These are phyloP conservation scores for Gila orcuttii DNA, from an alignment of 2,113 vertebrate species.

Conservation along the genomic window DNA sequence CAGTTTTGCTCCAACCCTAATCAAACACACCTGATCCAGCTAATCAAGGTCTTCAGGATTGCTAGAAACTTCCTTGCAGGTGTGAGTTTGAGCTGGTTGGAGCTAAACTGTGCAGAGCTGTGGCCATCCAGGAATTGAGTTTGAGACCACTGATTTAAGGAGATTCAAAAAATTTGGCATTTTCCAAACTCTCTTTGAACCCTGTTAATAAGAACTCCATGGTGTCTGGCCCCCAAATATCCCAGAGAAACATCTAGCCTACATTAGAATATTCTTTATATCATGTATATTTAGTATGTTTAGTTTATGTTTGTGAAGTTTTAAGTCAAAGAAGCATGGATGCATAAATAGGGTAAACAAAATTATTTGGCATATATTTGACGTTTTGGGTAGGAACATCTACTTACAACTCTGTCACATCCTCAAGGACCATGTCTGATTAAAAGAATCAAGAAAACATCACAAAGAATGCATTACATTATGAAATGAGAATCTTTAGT, in stretches of 20 bases:
- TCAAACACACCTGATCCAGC: too few relatives aligned
- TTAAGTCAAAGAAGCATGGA: not conserved
- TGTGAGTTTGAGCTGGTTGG: too few relatives aligned
- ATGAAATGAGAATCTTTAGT: not conserved
- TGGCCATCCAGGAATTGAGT: too few relatives aligned
- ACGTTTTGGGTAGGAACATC: not conserved
- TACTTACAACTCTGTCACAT: slow-evolving; percentile 90
- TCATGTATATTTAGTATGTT: not conserved
- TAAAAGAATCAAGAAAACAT: slow-evolving; percentile 68
- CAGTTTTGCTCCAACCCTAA: too few relatives aligned
- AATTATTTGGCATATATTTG: not conserved
- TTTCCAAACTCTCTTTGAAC: not conserved
- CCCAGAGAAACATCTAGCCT: too few relatives aligned
- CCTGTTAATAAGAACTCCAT: not conserved
- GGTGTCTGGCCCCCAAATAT: not conserved
- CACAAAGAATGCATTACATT: not conserved
- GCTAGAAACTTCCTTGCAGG: too few relatives aligned
- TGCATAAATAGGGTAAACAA: not conserved
- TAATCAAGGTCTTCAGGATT: too few relatives aligned
- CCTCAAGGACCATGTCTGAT: slow-evolving; percentile 88
- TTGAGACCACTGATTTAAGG: not conserved
- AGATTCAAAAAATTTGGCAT: not conserved
- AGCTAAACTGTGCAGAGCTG: too few relatives aligned
- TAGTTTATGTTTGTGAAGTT: not conserved
- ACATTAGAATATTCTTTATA: not conserved